Base-by-base conservation (phyloP, 2,113 vertebrate genomes). In the Ceyx margarethae region DNA sequence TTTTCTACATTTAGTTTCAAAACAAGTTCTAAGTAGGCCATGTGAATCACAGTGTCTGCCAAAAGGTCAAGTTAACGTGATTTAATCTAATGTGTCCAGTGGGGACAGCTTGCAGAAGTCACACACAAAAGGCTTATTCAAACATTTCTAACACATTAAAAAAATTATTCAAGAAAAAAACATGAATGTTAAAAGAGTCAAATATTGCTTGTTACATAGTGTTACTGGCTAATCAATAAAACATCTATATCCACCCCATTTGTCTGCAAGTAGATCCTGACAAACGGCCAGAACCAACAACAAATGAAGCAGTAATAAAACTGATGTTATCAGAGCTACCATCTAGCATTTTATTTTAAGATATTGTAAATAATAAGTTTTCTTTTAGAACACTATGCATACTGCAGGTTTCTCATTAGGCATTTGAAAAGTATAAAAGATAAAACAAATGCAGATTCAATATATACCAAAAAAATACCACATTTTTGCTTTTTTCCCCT, bases 1-100 rank as follows among this genome's bases (percentile, higher is more conserved):
- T 94, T 91, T 90, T 85, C 67, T 58, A 84, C 46, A 22, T 58
- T 95, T 69, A 51, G 37, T 80, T 95, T 92, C 89, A 84, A 94
- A 93, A 60, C 62, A 77, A 51, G 42, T 67, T 87, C 20, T 93
- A 94, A 96, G 64, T 76, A 82, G 81, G 81, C 28, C 84, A 48
- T 46, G 43, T 86, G 75, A 94, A 91, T 85, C 66, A 87, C 3
- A 11, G n/a, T 15, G 9, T 64, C 66, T 57, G 65, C 56, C 50
- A 65, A 91, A 94, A 95, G 74, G 69, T 91, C 89, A 90, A 7
- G 54, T 61, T 90, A 51, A 33, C 29, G 65, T 31, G 50, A 82
- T 91, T 93, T 83, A 87, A 90, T 94, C 72, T 45, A 90, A 67
- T 1, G 15, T 79, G 22, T 84, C 88, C 57, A 50, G 37, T 33